Evolutionary conservation across 2,797 vertebrate species (phyloP).

Genomic region (Pipistrellus pygmaeus): DNA sequence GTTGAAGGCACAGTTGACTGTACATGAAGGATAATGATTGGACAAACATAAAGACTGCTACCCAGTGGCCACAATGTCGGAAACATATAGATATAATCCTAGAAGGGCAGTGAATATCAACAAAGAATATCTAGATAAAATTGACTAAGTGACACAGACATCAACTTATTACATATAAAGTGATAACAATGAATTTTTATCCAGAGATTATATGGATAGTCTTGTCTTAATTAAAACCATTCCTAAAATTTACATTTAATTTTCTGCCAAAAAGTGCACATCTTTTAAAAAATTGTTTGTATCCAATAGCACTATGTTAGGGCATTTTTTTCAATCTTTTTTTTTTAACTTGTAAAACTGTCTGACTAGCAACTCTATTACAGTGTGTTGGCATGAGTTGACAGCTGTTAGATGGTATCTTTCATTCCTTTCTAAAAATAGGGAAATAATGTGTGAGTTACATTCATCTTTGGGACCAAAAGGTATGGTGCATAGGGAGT

Average conservation of each 20-base stretch:
- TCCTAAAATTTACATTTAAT: constrained; percentile 50
- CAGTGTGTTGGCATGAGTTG: constrained; percentile 58
- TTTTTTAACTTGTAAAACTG: constrained; percentile 51
- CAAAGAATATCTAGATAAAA: neutral
- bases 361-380: constrained; percentile 35
- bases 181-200: constrained; percentile 15
- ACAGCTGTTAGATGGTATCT: constrained; percentile 52
- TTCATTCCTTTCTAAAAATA: constrained; percentile 69
- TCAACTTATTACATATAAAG: neutral
- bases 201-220: constrained; percentile 28
- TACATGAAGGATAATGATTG: neutral
- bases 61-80: neutral
- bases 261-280: constrained; percentile 11
- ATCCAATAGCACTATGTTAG: neutral
- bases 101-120: neutral
- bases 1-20: neutral
- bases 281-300: neutral
- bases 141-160: neutral
- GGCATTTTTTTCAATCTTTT: constrained; percentile 45
- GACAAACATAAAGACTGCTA: neutral
- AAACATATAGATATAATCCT: neutral
- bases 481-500: neutral
- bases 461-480: constrained; percentile 70
- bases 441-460: constrained; percentile 62
- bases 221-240: constrained; percentile 51